Base-by-base conservation (phyloP, 23 tunicate species). In the Aplidium turbinatum region DNA sequence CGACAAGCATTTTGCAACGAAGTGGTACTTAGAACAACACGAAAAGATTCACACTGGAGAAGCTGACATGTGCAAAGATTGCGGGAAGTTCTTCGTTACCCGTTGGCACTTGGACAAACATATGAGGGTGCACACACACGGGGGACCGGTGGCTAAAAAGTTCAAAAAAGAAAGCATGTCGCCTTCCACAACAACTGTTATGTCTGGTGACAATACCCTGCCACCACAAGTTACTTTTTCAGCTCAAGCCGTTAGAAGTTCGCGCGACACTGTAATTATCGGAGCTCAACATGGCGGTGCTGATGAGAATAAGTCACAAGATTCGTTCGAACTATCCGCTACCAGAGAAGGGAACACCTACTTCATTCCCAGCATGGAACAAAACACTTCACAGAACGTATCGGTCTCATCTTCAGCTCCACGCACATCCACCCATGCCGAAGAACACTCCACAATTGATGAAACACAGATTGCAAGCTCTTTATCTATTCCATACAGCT, bases 91-190 rank as follows among this genome's bases (percentile, higher is more conserved):
- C 27, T 91, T 91, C 40, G 97, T 91, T 3, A 91, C 97, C 0
- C 76, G 97, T 27, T 91, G 97, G 97, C 97, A 91, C 38, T 46
- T 91, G 38, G 97, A 84, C 30, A 91, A 91, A 63, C 97, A 91
- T 70, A 87, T 75, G 74, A 56, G 91, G 9, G 91, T 91, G 4
- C 97, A 91, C 47, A 55, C 74, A 75, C 27, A 79, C 2, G 86
- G 78, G 16, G 68, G 35, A 23, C 45, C 82, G 26, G 51, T 51
- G 28, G 48, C 80, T 4, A 61, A 73, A 55, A 79, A 83, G 42
- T 25, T 31, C 34, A 86, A 90, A 31, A 66, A 66, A 66, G 73
- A 81, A 30, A 28, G 26, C 5, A 13, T 60, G 57, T 29, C 76
- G 3, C 11, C 74, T 3, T 28, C 76, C 24, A 53, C 78, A 61